Evolutionary conservation across 2,888 invertebrate genomes (phyloP).

Genomic region (Smittia sp.): DNA sequence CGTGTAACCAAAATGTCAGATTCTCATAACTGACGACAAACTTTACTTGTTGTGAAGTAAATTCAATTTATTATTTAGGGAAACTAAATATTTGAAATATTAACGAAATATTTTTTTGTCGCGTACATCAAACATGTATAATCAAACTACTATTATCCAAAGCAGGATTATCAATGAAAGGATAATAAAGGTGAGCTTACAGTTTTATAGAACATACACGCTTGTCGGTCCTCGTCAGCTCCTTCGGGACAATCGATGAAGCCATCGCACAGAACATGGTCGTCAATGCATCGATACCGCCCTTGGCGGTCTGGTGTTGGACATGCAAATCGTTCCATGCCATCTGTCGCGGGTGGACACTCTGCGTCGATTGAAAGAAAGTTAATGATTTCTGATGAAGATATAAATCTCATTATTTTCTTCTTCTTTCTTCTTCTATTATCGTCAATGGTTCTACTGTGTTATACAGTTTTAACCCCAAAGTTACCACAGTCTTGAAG

Average conservation of each 20-base stretch:
- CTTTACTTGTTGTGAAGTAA: too few relatives aligned
- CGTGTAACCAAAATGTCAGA: too few relatives aligned
- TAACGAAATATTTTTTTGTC: too few relatives aligned
- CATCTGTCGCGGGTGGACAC: conserved; percentile 88
- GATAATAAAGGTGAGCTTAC: conserved; percentile 58
- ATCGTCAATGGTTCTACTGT: not conserved
- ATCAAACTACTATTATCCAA: too few relatives aligned
- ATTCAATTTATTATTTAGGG: too few relatives aligned
- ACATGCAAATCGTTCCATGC: conserved; percentile 92
- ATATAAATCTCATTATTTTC: not conserved
- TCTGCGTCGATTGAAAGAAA: conserved; percentile 61
- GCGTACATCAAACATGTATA: too few relatives aligned
- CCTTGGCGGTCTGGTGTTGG: conserved; percentile 88
- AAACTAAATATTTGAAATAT: too few relatives aligned
- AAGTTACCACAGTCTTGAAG: too few relatives aligned
- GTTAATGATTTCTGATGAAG: conserved; percentile 30
- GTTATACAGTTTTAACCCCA: too few relatives aligned
- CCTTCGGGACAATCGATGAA: conserved; percentile 92
- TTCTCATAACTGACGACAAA: too few relatives aligned
- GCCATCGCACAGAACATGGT: conserved; percentile 91
- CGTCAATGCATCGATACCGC: conserved; percentile 92
- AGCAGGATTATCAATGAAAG: not conserved
- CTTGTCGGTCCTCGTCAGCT: conserved; percentile 81
- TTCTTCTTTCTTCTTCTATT: too few relatives aligned
- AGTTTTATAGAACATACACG: conserved; percentile 97